A percentile compares a stretch with the other conserved stretches of the same genome.
These are phyloP conservation scores for Solea senegalensis DNA, from an alignment of 2,113 vertebrate genomes.

Conservation along the genomic window DNA sequence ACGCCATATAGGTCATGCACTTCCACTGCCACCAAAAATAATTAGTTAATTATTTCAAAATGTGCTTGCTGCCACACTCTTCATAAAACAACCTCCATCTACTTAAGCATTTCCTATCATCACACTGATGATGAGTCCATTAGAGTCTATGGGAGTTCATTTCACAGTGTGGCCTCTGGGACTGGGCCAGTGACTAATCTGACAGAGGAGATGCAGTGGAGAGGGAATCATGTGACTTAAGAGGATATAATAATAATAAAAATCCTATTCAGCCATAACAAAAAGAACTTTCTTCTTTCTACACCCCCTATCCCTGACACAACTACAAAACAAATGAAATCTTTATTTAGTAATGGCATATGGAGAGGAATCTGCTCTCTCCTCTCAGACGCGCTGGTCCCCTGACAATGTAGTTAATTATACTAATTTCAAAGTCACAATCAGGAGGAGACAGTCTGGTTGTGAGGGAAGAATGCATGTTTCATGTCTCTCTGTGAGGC, in stretches of 20 bases:
- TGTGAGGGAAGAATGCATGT: conserved; percentile 59
- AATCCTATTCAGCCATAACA: neutral
- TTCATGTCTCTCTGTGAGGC: conserved; percentile 64
- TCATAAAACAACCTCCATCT: conserved; percentile 8
- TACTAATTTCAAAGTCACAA: conserved; percentile 73
- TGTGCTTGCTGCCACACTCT: neutral
- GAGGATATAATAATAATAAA: conserved; percentile 6
- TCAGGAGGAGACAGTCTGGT: conserved; percentile 53
- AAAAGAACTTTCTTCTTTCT: conserved; percentile 8
- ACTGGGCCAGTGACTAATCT: conserved; percentile 23
- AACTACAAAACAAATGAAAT: conserved; percentile 59
- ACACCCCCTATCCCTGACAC: conserved; percentile 24
- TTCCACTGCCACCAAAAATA: neutral
- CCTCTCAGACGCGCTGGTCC: conserved; percentile 50
- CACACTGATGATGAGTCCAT: conserved; percentile 11
- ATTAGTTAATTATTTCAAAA: neutral
- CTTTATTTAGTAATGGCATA: conserved; percentile 55
- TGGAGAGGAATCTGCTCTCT: conserved; percentile 61
- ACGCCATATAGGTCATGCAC: neutral
- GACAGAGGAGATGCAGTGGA: conserved; percentile 1
- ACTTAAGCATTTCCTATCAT: conserved; percentile 7
- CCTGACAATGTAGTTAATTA: conserved; percentile 68
- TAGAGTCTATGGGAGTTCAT: neutral
- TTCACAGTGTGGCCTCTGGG: neutral
- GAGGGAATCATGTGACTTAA: conserved; percentile 7